These are phyloP conservation scores for Passerina amoena DNA, from an alignment of 2,113 vertebrate genomes.

Conservation along the genomic window DNA sequence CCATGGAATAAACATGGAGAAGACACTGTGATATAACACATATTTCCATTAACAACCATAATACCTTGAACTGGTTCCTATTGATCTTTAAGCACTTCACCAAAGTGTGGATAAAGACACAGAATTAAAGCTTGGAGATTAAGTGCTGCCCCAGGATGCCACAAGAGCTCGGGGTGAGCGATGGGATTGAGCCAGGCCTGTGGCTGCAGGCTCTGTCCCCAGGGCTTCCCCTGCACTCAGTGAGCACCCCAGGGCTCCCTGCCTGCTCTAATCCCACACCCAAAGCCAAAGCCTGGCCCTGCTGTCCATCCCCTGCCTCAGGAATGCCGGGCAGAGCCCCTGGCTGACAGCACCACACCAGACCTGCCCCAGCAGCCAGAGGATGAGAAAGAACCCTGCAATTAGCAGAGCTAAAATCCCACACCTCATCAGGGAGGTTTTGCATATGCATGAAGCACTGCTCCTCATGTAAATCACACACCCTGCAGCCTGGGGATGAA, in stretches of 20 bases:
- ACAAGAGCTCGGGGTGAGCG: neutral
- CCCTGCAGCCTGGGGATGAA: neutral
- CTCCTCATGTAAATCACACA: constrained; percentile 48
- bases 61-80: neutral
- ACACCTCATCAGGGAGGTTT: constrained; percentile 50
- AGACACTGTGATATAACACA: neutral
- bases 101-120: neutral
- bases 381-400: constrained; percentile 34
- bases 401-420: constrained; percentile 17
- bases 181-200: constrained; percentile 23
- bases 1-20: neutral
- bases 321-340: constrained; percentile 16
- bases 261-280: constrained; percentile 20
- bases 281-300: constrained; percentile 2
- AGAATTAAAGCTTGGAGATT: neutral
- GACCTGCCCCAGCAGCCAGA: constrained; percentile 29
- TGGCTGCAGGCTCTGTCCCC: constrained; percentile 45
- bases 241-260: neutral
- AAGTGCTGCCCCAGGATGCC: neutral
- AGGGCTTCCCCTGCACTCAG: neutral
- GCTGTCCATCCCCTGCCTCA: neutral
- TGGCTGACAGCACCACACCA: neutral
- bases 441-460: constrained; percentile 45
- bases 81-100: constrained; percentile 1
- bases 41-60: neutral